These are phyloP conservation scores for Neosilurus mollespiculum DNA, from an alignment of 2,797 vertebrate species.

Conservation along the genomic window DNA sequence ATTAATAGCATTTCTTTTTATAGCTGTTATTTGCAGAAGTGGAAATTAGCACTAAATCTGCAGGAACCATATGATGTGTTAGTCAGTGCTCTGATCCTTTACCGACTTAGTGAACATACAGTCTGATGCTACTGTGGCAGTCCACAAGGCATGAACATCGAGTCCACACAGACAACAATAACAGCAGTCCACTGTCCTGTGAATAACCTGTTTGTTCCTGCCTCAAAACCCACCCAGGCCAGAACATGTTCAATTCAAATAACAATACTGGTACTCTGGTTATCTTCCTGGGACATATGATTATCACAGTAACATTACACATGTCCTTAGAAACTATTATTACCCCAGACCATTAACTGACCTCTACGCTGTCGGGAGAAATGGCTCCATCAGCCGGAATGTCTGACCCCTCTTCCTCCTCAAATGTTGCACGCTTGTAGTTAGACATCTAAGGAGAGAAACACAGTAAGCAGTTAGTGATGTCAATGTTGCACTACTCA, in stretches of 20 bases:
- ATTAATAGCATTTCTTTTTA: not conserved
- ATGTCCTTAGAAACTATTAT: not conserved
- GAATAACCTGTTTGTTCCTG: not conserved
- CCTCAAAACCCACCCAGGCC: not conserved
- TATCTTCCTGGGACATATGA: not conserved
- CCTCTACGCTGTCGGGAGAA: conserved; percentile 88
- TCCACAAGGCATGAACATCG: conserved; percentile 1
- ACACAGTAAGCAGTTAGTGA: conserved; percentile 8
- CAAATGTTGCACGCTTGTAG: conserved; percentile 90
- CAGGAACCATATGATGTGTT: not conserved
- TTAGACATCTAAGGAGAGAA: conserved; percentile 84
- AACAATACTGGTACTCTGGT: not conserved
- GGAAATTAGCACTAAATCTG: conserved; percentile 18
- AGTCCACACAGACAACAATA: not conserved
- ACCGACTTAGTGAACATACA: not conserved
- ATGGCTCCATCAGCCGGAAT: conserved; percentile 72
- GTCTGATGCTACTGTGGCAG: not conserved
- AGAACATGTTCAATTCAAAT: not conserved
- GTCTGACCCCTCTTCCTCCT: conserved; percentile 86
- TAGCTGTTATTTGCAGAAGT: conserved; percentile 23
- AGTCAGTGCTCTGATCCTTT: conserved; percentile 7
- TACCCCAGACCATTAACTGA: conserved; percentile 63
- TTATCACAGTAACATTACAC: not conserved
- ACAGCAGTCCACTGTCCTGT: not conserved
- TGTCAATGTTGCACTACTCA: not conserved